Evolutionary conservation across 2,797 vertebrate species (phyloP), one percentile per base, ranked within the genome.

Genomic region (Enteromius trimaculatus): DNA sequence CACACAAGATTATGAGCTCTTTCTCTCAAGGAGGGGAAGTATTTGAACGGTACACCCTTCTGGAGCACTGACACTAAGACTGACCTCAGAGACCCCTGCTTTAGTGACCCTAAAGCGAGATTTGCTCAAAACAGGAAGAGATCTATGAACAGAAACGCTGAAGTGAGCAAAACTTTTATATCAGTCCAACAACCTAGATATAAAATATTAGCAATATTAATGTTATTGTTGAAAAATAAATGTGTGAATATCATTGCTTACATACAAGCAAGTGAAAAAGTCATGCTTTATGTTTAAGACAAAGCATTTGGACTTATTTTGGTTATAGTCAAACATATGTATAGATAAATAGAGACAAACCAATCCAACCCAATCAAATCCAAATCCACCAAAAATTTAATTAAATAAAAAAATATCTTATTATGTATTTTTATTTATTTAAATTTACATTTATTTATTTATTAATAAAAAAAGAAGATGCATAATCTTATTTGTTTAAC

Each of bases 1-100:
- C 64, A 64, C 79, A 51, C 31, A 44, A 75, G 62, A 75, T 76
- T 83, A 51, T 80, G 68, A 10, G 70, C 37, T 76, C 31, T 76
- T 74, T 82, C 31, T 53, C 71, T 66, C 62, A 75, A 69, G 49
- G 9, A 64, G 29, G 34, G 37, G 68, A 66, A 37, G 68, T 65
- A 79, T 68, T 81, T 79, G 39, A 62, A 62, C 29, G 44, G 19
- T 81, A 80, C 77, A 64, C 70, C 81, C 53, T 66, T 66, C 29
- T 78, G 60, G 51, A 47, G 37, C 23, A 23, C 53, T 34, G 17
- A 64, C 58, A 77, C 39, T 82, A 60, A 66, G 58, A 62, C 21
- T 69, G 39, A 71, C 55, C 72, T 44, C 5, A 1, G 55, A 31
- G n/a, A 80, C 49, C 77, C 39, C 21, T 29, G 79, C 79, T 64